Evolutionary conservation across 2,888 invertebrate species (phyloP).

Genomic region (Eilema depressum): DNA sequence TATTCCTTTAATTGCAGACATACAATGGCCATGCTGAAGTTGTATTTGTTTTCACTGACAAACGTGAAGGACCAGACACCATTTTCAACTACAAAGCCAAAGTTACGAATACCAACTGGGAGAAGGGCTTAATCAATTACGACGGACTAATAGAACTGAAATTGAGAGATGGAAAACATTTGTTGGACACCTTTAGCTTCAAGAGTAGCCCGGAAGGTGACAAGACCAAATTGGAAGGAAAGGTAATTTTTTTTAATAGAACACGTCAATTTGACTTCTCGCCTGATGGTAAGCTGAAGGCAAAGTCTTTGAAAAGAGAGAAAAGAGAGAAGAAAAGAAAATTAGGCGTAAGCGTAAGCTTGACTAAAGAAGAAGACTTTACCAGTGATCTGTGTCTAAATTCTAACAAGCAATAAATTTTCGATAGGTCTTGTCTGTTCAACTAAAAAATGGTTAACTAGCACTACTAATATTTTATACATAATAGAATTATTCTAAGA

Average conservation of each 20-base stretch:
- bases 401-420: no score
- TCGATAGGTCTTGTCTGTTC: no score
- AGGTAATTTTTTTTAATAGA: slow-evolving; percentile 63
- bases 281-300: no score
- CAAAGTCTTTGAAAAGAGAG: no score
- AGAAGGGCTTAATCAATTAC: slow-evolving; percentile 65
- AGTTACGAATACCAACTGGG: slow-evolving; percentile 65
- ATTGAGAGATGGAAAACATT: slow-evolving; percentile 71
- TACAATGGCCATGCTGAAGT: slow-evolving; percentile 69
- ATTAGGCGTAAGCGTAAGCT: no score
- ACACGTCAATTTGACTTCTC: no score
- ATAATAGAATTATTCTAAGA: no score
- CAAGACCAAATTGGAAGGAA: slow-evolving; percentile 68
- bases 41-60: slow-evolving; percentile 68
- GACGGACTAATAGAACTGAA: slow-evolving; percentile 72
- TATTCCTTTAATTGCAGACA: slow-evolving; percentile 50
- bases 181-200: slow-evolving; percentile 64
- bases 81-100: slow-evolving; percentile 72
- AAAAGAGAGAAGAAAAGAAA: no score
- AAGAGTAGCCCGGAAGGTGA: slow-evolving; percentile 71
- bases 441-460: no score
- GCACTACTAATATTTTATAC: no score
- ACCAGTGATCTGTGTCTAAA: no score
- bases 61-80: slow-evolving; percentile 73
- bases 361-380: no score